Percentiles rank a stretch among this genome's conserved stretches.
These are phyloP conservation scores for Benitochromis conjunctus DNA, from an alignment of 2,113 vertebrate genomes.

Conservation along the genomic window DNA sequence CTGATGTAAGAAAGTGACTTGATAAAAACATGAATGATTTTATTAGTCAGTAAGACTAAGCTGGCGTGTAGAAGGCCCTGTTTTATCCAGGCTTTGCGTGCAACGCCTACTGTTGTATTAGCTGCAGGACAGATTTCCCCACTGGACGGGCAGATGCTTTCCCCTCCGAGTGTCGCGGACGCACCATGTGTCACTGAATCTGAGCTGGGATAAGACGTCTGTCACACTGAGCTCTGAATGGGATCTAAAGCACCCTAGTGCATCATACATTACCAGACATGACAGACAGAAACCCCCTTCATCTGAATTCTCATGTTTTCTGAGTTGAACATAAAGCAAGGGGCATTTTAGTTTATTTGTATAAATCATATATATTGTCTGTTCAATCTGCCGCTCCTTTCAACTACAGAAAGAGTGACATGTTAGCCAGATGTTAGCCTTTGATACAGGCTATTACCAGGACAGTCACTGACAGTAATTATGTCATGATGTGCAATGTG, in stretches of 20 bases:
- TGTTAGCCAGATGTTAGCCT: background rate
- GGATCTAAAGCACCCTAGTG: background rate
- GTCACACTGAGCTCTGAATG: constrained; percentile 14
- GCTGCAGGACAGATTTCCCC: constrained; percentile 39
- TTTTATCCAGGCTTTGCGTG: constrained; percentile 56
- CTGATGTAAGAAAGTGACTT: background rate
- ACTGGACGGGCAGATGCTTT: constrained; percentile 42
- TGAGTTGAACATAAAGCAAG: background rate
- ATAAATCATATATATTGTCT: background rate
- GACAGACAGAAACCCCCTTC: background rate
- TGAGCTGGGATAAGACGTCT: constrained; percentile 42
- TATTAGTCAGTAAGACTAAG: constrained; percentile 35
- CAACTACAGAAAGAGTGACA: background rate
- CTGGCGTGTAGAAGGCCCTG: constrained; percentile 19
- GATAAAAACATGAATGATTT: constrained; percentile 52
- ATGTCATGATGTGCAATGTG: constrained; percentile 4
- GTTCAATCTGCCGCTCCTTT: background rate
- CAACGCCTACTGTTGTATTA: background rate
- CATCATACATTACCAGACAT: background rate
- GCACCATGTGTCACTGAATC: constrained; percentile 28
- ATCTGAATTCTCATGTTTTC: background rate
- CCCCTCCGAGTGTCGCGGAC: background rate
- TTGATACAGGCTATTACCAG: background rate
- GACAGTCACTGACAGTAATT: background rate
- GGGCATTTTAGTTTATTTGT: background rate